A percentile compares a stretch with the other conserved stretches of the same genome.
Conservation (phyloP, 1,140 invertebrate genomes). For the Microplitis mediator region DNA sequence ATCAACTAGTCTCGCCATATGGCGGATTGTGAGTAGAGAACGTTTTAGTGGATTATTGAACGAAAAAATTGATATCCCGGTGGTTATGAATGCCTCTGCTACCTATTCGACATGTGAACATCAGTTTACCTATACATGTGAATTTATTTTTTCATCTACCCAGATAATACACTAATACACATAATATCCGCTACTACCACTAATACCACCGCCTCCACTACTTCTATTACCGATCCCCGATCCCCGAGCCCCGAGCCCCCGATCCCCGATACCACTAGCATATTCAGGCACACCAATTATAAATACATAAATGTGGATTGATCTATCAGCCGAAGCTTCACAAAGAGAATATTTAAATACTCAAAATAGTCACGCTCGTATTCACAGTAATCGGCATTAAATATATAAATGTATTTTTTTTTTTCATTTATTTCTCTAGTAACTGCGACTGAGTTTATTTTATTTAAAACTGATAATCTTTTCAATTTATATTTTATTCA, state of each 20-base stretch:
- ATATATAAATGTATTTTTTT: background rate
- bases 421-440: background rate
- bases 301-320: background rate
- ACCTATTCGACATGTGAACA: background rate
- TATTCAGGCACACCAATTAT: too few relatives aligned
- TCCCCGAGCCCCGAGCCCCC: too few relatives aligned
- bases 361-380: background rate
- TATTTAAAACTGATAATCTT: too few relatives aligned
- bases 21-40: slow-evolving; percentile 37
- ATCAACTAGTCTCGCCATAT: slow-evolving; percentile 35
- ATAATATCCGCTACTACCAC: too few relatives aligned
- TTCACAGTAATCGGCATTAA: background rate
- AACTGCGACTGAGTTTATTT: too few relatives aligned
- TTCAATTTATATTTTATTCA: too few relatives aligned
- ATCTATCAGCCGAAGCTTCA: background rate
- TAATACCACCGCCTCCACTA: too few relatives aligned
- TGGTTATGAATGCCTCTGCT: slow-evolving; percentile 12
- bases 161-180: too few relatives aligned
- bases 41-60: slow-evolving; percentile 49
- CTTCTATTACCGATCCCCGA: too few relatives aligned
- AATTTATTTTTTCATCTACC: background rate
- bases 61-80: slow-evolving; percentile 30
- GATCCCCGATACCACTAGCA: too few relatives aligned
- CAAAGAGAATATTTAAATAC: slow-evolving; percentile 24
- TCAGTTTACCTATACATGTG: background rate